phyloP scores from a whole-genome alignment of 2,888 invertebrate species.

The Athalia rosae region DNA sequence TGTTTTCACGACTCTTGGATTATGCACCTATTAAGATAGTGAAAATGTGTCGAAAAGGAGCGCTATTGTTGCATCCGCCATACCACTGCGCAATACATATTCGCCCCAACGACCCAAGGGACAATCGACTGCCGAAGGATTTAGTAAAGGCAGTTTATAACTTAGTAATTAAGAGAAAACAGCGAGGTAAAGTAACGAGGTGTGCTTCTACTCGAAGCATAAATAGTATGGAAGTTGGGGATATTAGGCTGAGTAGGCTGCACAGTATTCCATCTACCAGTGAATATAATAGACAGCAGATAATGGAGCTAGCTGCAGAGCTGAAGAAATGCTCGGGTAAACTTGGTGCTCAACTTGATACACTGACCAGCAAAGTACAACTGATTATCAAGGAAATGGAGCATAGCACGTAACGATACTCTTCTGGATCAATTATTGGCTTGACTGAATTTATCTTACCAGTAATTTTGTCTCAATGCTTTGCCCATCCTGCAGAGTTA shows the following conservation, averaged over 20 bases:
- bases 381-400: constrained; percentile 59
- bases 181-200: constrained; percentile 49
- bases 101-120: constrained; percentile 88
- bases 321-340: constrained; percentile 63
- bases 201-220: constrained; percentile 50
- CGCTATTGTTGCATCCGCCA: constrained; percentile 84
- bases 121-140: constrained; percentile 85
- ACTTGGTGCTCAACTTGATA: constrained; percentile 61
- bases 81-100: constrained; percentile 84
- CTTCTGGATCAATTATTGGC: constrained; percentile 5
- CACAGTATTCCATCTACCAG: constrained; percentile 59
- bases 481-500: constrained; percentile 81
- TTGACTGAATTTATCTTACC: constrained; percentile 75
- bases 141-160: constrained; percentile 84
- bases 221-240: constrained; percentile 49
- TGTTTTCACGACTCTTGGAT: constrained; percentile 85
- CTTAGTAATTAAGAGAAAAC: constrained; percentile 82
- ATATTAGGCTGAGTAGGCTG: constrained; percentile 58
- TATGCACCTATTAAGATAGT: constrained; percentile 81
- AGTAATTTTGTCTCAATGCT: constrained; percentile 80
- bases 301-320: constrained; percentile 63
- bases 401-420: not conserved
- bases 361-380: constrained; percentile 61
- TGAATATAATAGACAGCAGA: constrained; percentile 61
- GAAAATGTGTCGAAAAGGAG: constrained; percentile 81